A percentile compares a stretch with the other conserved stretches of the same genome.
These are phyloP conservation scores for Cavia porcellus DNA, from an alignment of 2,113 vertebrate species.

Conservation along the genomic window DNA sequence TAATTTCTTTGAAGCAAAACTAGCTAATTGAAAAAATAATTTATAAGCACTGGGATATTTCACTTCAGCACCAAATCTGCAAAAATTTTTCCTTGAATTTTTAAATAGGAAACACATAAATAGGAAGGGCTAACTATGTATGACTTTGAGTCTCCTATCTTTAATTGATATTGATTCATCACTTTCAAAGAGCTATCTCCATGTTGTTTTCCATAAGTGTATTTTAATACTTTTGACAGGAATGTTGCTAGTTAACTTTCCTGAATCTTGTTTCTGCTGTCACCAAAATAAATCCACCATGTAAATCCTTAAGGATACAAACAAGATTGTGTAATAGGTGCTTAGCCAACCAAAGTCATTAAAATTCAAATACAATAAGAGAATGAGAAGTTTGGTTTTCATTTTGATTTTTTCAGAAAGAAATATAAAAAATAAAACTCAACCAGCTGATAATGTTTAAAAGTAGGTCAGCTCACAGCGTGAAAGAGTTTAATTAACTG, in stretches of 20 bases:
- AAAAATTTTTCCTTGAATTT: slow-evolving; percentile 39
- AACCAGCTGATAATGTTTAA: slow-evolving; percentile 67
- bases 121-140: background rate
- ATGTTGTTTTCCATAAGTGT: background rate
- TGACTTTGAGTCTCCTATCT: background rate
- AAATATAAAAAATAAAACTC: background rate
- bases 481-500: slow-evolving; percentile 72
- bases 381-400: slow-evolving; percentile 39
- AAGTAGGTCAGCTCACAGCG: slow-evolving; percentile 75
- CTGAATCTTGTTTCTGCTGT: slow-evolving; percentile 5
- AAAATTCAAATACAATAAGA: slow-evolving; percentile 68
- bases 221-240: slow-evolving; percentile 13
- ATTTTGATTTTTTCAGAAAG: slow-evolving; percentile 43
- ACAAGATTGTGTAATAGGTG: background rate
- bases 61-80: slow-evolving; percentile 22
- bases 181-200: background rate
- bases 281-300: slow-evolving; percentile 37
- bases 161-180: background rate
- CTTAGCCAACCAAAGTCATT: slow-evolving; percentile 50
- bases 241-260: background rate
- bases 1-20: slow-evolving; percentile 24
- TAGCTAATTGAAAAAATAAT: slow-evolving; percentile 52
- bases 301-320: slow-evolving; percentile 47
- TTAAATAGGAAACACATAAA: background rate
- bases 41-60: background rate